Evolutionary conservation across 2,113 vertebrate genomes (phyloP), one percentile per base, ranked within the genome.

Genomic region (Marmota flaviventris): DNA sequence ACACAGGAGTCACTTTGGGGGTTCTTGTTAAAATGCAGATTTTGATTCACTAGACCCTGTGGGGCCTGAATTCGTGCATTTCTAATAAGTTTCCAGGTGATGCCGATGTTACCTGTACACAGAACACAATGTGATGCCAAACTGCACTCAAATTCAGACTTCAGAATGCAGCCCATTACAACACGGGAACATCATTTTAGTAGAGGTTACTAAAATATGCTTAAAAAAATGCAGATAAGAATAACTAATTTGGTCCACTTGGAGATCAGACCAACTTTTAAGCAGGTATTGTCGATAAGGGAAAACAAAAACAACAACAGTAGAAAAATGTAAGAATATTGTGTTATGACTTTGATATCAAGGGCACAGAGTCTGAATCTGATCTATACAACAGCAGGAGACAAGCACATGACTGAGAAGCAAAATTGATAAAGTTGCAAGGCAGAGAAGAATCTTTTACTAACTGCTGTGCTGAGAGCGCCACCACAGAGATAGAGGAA

Each of bases 291-390:
- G 87, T 37, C 34, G 34, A 91, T 69, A 94, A 88, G 27, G 4
- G 4, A 91, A 94, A 85, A 82, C 39, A 89, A 77, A 92, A 34
- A 1, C 17, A 92, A 70, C 34, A 87, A 45, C 8, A 70, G n/a
- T 20, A 78, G 72, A 51, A 82, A 96, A 82, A 65, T 61, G 5
- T 87, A 85, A 34, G 32, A 63, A n/a, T 56, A n/a, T 51, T 56
- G 13, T 79, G 42, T 32, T 81, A 45, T 86, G 89, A 88, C 91
- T 97, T 97, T 89, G 53, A 83, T 83, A 78, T 95, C 82, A 96
- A 95, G 93, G 78, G 11, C 77, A 34, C 7, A 42, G 77, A 82
- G 32, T 81, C 81, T 34, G 61, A 88, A 90, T 95, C 69, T 94
- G 85, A 94, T 92, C 67, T 88, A 39, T 32, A 56, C 13, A 77